Conservation (phyloP, 37 sponge, comb jelly and placozoan species). For the Agelas oroides region DNA sequence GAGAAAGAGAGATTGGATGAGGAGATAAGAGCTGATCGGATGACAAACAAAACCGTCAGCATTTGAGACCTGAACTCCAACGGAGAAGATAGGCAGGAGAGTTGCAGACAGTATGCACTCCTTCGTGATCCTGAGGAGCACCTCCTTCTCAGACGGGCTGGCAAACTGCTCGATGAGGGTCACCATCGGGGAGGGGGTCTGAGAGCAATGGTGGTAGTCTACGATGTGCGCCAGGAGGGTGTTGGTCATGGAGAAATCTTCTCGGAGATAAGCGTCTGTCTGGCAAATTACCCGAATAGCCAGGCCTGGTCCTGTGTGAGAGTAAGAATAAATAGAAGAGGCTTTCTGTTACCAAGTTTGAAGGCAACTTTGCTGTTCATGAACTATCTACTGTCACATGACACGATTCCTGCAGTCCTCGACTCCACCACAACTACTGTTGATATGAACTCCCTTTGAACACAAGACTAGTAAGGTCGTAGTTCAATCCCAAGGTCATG, state of each 20-base stretch:
- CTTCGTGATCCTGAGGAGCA: conserved; percentile 62
- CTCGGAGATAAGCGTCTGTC: conserved; percentile 30
- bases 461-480: no score
- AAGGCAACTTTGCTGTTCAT: neutral
- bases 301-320: conserved; percentile 77
- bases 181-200: neutral
- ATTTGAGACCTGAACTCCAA: conserved; percentile 95
- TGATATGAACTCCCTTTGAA: no score
- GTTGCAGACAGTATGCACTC: conserved; percentile 44
- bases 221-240: conserved; percentile 7
- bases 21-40: neutral
- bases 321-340: neutral
- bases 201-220: neutral
- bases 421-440: no score
- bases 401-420: no score
- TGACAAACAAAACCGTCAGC: no score
- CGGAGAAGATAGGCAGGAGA: conserved; percentile 81
- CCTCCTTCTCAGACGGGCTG: conserved; percentile 26
- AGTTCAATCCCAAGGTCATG: no score
- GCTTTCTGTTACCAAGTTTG: neutral
- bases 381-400: no score
- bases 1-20: neutral
- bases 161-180: neutral
- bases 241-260: conserved; percentile 60
- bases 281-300: conserved; percentile 85